These are phyloP conservation scores for Microplitis demolitor DNA, from an alignment of 1,140 invertebrate species.

Conservation along the genomic window DNA sequence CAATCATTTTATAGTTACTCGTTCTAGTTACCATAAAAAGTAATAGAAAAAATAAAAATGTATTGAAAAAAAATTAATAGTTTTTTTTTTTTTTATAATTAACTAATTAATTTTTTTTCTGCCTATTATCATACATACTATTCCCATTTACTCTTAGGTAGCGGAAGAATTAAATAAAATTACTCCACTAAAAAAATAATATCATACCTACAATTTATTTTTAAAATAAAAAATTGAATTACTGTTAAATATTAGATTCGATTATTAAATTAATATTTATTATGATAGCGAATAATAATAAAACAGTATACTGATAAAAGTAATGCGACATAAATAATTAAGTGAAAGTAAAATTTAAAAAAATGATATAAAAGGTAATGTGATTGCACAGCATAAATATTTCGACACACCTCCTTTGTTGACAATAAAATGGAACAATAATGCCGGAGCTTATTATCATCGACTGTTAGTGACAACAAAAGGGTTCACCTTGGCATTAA, in stretches of 20 bases:
- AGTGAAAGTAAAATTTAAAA: neutral
- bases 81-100: neutral
- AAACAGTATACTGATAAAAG: too few species aligned
- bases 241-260: too few species aligned
- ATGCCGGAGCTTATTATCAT: neutral
- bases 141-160: too few species aligned
- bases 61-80: neutral
- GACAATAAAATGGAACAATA: neutral
- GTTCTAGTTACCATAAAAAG: neutral
- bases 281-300: too few species aligned
- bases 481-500: slow-evolving; percentile 2
- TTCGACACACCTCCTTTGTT: neutral
- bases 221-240: too few species aligned
- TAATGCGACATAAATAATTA: neutral
- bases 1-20: neutral
- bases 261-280: too few species aligned
- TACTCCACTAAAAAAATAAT: too few species aligned
- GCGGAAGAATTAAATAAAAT: too few species aligned
- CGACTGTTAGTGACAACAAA: slow-evolving; percentile 3
- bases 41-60: neutral
- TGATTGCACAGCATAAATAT: neutral
- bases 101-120: neutral
- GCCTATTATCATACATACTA: neutral
- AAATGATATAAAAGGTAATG: too few species aligned
- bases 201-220: too few species aligned